Evolutionary conservation across 2,888 invertebrate genomes (phyloP), one percentile per base, ranked within the genome.

Genomic region (Synergus umbraculus): DNA sequence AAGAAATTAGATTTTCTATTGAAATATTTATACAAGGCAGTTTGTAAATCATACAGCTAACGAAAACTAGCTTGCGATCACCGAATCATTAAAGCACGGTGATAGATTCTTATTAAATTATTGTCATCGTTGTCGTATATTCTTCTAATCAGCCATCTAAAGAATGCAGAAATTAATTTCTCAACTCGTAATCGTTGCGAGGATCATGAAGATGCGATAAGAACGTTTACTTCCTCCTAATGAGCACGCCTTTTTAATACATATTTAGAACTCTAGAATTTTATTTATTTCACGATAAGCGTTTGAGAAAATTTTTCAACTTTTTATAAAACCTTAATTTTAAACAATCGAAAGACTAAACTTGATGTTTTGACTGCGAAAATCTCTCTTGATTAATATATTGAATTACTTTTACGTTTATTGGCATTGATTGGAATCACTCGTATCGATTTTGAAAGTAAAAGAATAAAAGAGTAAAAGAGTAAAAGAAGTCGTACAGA

Each of bases 201-300:
- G 63, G 63, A 63, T 63, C 29, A 4, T 63, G 12, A 63, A 22
- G 29, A 29, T 10, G 13, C 63, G 18, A 7, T 13, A 29, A 29
- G 22, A 1, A 63, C 18, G 1, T 63, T 7, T 4, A 29, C 18
- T 1, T 63, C 13, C 12, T 46, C 46, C 4, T 18, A 63, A 29
- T 13, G 5, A 10, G 9, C 3, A 67, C 7, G 18, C 15, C 60
- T 41, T 65, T 77, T 76, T 86, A 87, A 29, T 29, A 29, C 22
- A 29, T 29, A 86, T 81, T 86, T 87, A 86, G 82, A 78, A 66
- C 79, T 78, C 76, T 85, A 86, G 82, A 79, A 81, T 54, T 85
- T 84, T 79, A 80, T 78, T 80, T 76, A 79, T 78, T 81, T 84
- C 79, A 84, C 83, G 85, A 37, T 84, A 83, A 83, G 82, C 67